Evolutionary conservation across 2,888 invertebrate species (phyloP).

Genomic region (Lissocephala sabroskyi): DNA sequence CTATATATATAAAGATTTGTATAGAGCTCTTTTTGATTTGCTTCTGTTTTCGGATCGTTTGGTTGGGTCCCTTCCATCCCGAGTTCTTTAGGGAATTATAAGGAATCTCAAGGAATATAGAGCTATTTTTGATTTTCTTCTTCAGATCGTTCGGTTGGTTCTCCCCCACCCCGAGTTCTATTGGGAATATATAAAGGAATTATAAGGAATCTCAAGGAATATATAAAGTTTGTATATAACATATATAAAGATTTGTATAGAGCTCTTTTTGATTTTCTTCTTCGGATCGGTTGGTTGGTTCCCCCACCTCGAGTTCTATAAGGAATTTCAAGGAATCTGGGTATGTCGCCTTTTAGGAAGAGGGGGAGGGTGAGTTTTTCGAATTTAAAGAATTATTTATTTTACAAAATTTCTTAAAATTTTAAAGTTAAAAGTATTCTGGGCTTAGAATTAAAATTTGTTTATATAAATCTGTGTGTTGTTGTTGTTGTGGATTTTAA

Average conservation of each 20-base stretch:
- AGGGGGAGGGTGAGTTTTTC: too few species aligned
- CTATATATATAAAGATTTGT: conserved; percentile 37
- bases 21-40: conserved; percentile 58
- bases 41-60: conserved; percentile 49
- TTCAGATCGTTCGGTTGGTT: too few species aligned
- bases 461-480: conserved; percentile 46
- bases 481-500: conserved; percentile 18
- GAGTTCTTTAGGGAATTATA: too few species aligned
- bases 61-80: conserved; percentile 18
- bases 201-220: too few species aligned
- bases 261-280: conserved; percentile 61
- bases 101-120: too few species aligned
- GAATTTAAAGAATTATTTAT: conserved; percentile 58
- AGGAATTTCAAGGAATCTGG: too few species aligned
- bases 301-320: too few species aligned
- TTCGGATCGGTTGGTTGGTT: conserved; percentile 30
- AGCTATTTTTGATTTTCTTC: too few species aligned
- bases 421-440: conserved; percentile 55
- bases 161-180: too few species aligned
- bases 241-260: conserved; percentile 38
- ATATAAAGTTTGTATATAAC: too few species aligned
- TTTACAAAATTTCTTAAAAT: conserved; percentile 56
- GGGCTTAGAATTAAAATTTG: conserved; percentile 53
- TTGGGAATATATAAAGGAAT: too few species aligned
- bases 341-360: too few species aligned